Percentiles rank a stretch among this genome's conserved stretches.
These are phyloP conservation scores for Guaruba guarouba DNA, from an alignment of 2,113 vertebrate species.

Conservation along the genomic window DNA sequence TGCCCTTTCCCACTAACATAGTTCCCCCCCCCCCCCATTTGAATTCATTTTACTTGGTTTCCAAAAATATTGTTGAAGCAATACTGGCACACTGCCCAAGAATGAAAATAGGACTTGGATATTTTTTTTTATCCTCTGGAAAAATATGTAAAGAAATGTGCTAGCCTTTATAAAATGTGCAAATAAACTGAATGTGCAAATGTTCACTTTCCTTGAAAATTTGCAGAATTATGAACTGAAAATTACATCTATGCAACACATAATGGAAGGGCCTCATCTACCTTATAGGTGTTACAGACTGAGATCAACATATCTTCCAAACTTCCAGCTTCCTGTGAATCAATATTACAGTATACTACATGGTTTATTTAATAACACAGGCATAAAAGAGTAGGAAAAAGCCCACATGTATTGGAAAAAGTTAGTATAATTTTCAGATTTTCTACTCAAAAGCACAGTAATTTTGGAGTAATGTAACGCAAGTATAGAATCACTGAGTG, in stretches of 20 bases:
- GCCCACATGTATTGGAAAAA: neutral
- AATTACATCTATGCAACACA: neutral
- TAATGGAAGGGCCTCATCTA: neutral
- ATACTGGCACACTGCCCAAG: neutral
- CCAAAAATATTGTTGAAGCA: neutral
- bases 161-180: neutral
- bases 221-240: neutral
- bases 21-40: neutral
- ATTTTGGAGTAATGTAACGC: neutral
- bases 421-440: neutral
- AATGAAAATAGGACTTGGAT: neutral
- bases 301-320: neutral
- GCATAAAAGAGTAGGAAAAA: neutral
- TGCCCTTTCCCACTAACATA: too few species aligned
- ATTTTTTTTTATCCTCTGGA: neutral
- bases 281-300: neutral
- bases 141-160: neutral
- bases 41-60: neutral
- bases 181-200: neutral
- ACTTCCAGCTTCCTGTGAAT: neutral
- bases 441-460: neutral
- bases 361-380: neutral
- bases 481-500: neutral
- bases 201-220: neutral
- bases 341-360: neutral